Evolutionary conservation across 2,797 vertebrate species (phyloP).

Genomic region (Amniataba percoides): DNA sequence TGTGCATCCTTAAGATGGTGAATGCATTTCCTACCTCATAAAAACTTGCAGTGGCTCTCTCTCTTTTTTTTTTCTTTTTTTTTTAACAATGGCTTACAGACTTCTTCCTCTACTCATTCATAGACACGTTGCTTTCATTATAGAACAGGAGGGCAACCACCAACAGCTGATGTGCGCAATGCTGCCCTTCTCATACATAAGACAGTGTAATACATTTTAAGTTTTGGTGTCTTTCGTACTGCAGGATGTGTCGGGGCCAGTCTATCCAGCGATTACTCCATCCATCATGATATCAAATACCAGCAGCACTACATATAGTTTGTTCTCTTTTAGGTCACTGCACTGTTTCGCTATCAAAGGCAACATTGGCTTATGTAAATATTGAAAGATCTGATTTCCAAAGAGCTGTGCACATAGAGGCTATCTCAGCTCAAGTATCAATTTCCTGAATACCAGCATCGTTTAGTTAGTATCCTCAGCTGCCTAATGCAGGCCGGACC

Average conservation of each 20-base stretch:
- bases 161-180: neutral
- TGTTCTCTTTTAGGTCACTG: conserved; percentile 32
- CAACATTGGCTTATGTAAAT: conserved; percentile 48
- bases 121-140: neutral
- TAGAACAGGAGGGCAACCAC: neutral
- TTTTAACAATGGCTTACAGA: neutral
- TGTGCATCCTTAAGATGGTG: neutral
- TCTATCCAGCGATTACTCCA: neutral
- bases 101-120: neutral
- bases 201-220: neutral
- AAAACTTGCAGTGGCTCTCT: neutral
- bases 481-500: conserved; percentile 48
- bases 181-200: neutral
- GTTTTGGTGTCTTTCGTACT: neutral
- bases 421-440: conserved; percentile 50
- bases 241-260: neutral
- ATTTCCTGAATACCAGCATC: conserved; percentile 63
- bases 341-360: conserved; percentile 38
- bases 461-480: conserved; percentile 35
- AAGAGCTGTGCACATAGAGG: conserved; percentile 29
- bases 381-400: conserved; percentile 54
- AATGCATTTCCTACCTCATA: neutral
- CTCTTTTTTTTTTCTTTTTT: neutral
- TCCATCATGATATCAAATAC: conserved; percentile 10
- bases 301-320: neutral